Evolutionary conservation across 2,888 invertebrate genomes (phyloP).

Genomic region (Strigamia crassipes): DNA sequence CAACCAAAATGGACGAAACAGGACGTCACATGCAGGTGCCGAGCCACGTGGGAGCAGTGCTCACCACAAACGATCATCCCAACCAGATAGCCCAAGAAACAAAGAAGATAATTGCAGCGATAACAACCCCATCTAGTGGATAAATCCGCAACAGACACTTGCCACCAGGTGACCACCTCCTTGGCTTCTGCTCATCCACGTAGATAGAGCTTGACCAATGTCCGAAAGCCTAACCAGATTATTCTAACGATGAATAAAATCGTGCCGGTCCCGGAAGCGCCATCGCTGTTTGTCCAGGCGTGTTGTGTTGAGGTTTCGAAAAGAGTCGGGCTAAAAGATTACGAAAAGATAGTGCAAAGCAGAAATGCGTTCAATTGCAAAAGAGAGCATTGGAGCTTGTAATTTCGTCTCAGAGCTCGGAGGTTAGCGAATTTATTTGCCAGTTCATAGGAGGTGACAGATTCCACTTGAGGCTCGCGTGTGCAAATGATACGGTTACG

Average conservation of each 20-base stretch:
- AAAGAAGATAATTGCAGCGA: too few species aligned
- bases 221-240: too few species aligned
- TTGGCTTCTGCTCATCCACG: too few species aligned
- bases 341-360: not conserved
- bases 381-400: constrained; percentile 19
- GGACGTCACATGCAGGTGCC: too few species aligned
- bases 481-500: constrained; percentile 31
- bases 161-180: too few species aligned
- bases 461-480: constrained; percentile 29
- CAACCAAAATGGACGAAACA: too few species aligned
- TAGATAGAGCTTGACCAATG: too few species aligned
- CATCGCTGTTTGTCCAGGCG: not conserved
- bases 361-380: constrained; percentile 35
- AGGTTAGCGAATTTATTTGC: constrained; percentile 35
- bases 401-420: constrained; percentile 8
- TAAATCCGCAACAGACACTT: too few species aligned
- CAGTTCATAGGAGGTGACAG: constrained; percentile 34
- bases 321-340: not conserved
- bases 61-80: too few species aligned
- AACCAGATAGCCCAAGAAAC: too few species aligned
- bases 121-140: too few species aligned
- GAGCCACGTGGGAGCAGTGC: too few species aligned
- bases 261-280: not conserved
- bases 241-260: not conserved
- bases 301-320: not conserved